Evolutionary conservation across 1,140 invertebrate genomes (phyloP).

Genomic region (Megalopta genalis): DNA sequence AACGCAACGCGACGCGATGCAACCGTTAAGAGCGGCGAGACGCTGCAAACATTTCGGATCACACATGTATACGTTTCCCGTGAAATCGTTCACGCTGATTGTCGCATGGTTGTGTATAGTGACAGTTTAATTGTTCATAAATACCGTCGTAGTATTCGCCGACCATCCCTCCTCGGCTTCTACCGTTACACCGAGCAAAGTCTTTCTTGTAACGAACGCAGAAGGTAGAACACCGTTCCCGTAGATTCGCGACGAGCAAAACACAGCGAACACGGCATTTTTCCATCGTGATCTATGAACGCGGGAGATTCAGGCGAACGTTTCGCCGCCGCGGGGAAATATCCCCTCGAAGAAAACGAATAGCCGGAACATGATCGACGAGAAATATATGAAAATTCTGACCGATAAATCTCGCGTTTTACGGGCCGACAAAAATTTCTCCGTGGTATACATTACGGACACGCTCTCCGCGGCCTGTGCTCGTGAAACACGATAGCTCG

Average conservation of each 20-base stretch:
- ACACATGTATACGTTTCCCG: slow-evolving; percentile 7
- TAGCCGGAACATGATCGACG: no score
- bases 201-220: slow-evolving; percentile 25
- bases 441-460: no score
- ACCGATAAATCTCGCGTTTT: no score
- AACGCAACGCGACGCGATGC: neutral
- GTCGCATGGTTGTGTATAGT: slow-evolving; percentile 37
- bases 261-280: neutral
- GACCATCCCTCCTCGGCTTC: slow-evolving; percentile 8
- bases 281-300: no score
- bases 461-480: no score
- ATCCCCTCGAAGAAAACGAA: no score
- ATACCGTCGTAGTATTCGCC: slow-evolving; percentile 19
- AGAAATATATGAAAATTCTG: no score
- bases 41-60: slow-evolving; percentile 3
- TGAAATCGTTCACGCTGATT: slow-evolving; percentile 22
- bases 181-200: slow-evolving; percentile 16
- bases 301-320: no score
- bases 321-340: no score
- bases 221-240: slow-evolving; percentile 43
- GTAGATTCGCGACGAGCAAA: slow-evolving; percentile 14
- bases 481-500: neutral
- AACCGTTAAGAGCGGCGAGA: slow-evolving; percentile 1
- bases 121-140: slow-evolving; percentile 22
- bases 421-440: no score